A percentile compares a stretch with the other conserved stretches of the same genome.
Conservation (phyloP, 1,140 invertebrate species). For the Lucilia sericata region DNA sequence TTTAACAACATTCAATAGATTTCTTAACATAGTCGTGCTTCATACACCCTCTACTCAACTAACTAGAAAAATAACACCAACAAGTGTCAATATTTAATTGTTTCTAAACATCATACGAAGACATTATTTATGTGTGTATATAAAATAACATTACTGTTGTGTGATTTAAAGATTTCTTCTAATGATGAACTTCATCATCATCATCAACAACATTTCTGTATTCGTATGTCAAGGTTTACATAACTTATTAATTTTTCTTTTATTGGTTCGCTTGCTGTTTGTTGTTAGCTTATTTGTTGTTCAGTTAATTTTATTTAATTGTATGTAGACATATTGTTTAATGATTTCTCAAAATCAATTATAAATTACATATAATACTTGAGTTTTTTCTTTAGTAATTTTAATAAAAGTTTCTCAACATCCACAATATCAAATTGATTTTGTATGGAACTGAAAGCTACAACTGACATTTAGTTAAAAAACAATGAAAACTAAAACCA, state of each 20-base stretch:
- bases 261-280: not conserved
- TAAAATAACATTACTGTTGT: not conserved
- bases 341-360: constrained; percentile 42
- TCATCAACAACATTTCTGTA: not conserved
- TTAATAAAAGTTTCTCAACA: constrained; percentile 19
- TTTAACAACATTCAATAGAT: not conserved
- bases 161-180: not conserved
- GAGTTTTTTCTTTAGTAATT: not conserved
- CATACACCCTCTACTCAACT: constrained; percentile 16
- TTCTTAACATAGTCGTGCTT: not conserved
- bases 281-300: not conserved
- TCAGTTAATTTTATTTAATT: constrained; percentile 10
- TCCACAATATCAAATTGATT: not conserved
- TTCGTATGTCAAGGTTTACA: constrained; percentile 42
- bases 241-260: not conserved
- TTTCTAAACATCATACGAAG: not conserved
- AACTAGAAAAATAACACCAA: not conserved
- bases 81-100: constrained; percentile 13
- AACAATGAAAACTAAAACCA: constrained; percentile 22
- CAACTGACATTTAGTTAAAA: constrained; percentile 35
- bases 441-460: not conserved
- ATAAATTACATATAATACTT: constrained; percentile 34
- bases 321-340: constrained; percentile 30
- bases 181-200: not conserved
- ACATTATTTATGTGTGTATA: not conserved